Percentiles rank a stretch among this genome's conserved stretches.
Conservation (phyloP, 2,113 vertebrate species). For the Sinocyclocheilus anshuiensis region DNA sequence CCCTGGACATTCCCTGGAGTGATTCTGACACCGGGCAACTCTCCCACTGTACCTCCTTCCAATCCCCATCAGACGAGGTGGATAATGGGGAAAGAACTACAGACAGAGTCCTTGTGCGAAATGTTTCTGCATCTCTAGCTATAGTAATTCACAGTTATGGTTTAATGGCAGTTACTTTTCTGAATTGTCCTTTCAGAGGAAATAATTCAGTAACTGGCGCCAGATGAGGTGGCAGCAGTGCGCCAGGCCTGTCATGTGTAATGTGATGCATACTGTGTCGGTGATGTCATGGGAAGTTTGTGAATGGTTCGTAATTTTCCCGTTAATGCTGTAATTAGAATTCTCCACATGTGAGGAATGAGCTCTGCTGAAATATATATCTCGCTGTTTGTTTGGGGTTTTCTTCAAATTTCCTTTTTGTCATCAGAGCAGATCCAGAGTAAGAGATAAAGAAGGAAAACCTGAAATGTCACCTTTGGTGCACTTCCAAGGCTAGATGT, state of each 20-base stretch:
- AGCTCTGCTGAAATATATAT: not conserved
- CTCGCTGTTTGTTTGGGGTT: not conserved
- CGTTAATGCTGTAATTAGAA: slow-evolving; percentile 25
- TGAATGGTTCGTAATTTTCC: slow-evolving; percentile 43
- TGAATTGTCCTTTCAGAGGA: not conserved
- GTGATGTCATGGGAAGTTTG: slow-evolving; percentile 38
- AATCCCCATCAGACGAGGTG: not conserved
- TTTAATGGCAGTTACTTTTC: slow-evolving; percentile 20
- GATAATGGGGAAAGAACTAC: not conserved
- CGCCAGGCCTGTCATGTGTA: not conserved
- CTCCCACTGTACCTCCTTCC: not conserved
- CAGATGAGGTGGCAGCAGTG: slow-evolving; percentile 12
- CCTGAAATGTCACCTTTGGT: not conserved
- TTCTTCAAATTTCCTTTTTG: not conserved
- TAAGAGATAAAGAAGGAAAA: not conserved
- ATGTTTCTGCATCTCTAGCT: not conserved
- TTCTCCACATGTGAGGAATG: slow-evolving; percentile 24
- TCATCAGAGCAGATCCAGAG: not conserved
- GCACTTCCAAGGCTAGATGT: not conserved
- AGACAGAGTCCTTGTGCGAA: not conserved
- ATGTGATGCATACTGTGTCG: slow-evolving; percentile 13
- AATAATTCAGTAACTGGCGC: slow-evolving; percentile 30
- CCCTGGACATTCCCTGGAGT: not conserved
- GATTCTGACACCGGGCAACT: slow-evolving; percentile 8
- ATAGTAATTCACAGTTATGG: not conserved